Base-by-base conservation (phyloP, 2,888 invertebrate species). In the Aleiodes leptofemur region DNA sequence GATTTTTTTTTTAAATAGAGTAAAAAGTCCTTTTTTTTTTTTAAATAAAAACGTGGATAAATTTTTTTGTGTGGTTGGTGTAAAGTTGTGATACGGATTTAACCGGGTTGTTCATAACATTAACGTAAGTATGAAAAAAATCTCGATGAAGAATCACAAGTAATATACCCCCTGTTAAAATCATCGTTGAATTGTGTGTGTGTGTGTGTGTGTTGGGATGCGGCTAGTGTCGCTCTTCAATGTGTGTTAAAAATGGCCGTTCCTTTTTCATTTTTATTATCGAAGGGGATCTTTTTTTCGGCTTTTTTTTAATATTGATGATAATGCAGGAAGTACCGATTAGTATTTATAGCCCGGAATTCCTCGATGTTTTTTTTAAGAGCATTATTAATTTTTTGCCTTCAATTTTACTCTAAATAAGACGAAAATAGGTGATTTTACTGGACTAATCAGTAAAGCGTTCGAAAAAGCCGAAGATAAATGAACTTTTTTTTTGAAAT, bases 41-140 rank as follows among this genome's bases (percentile, higher is more conserved):
- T 23, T 23, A 23, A 23, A 23, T 23, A 23, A 23, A 23, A 76
- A 73, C 76, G 79, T 79, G 76, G 9, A 23, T 43, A 72, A 71
- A 53, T 69, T 84, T 69, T 84, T 86, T 85, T 84, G 85, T 85
- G 84, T 87, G 86, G 83, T 16, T 80, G 84, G 81, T 86, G 81
- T 86, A 82, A 80, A 77, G 78, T 79, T 81, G 83, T 85, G 82
- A 83, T 82, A 83, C 81, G 78, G 85, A 82, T 83, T 74, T 81
- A 23, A 81, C 77, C 77, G 81, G 84, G 83, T 82, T 84, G 82
- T 84, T 83, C 83, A 84, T 79, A 75, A 78, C 23, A 76, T 79
- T 73, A 83, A 84, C 87, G 88, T 88, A 84, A 87, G 87, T 84
- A 69, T n/a, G 61, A 48, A 72, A 64, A 23, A 23, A 23, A 23